Evolutionary conservation across 1,140 invertebrate genomes (phyloP).

Genomic region (Achroia grisella): DNA sequence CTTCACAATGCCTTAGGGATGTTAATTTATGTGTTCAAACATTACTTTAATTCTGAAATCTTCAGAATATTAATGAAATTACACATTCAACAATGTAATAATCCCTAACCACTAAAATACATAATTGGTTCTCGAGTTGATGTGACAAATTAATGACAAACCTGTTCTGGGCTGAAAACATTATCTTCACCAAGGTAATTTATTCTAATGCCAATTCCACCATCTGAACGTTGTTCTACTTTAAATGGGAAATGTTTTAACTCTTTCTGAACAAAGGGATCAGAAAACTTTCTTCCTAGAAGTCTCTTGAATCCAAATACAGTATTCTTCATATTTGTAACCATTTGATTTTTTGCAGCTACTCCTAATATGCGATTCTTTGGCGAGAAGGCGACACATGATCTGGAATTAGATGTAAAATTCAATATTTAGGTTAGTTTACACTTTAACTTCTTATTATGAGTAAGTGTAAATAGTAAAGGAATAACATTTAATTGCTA

Average conservation of each 20-base stretch:
- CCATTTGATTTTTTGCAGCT: slow-evolving; percentile 96
- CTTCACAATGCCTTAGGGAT: too few relatives aligned
- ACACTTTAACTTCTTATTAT: too few relatives aligned
- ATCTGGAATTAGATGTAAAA: too few relatives aligned
- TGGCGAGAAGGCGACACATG: slow-evolving; percentile 95
- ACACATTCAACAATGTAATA: too few relatives aligned
- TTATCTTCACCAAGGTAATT: slow-evolving; percentile 91
- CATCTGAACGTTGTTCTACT: slow-evolving; percentile 80
- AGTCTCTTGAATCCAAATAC: slow-evolving; percentile 95
- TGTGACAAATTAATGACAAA: slow-evolving; percentile 16
- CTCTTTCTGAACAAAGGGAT: slow-evolving; percentile 90
- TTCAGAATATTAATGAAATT: too few relatives aligned
- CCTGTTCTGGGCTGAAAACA: slow-evolving; percentile 93
- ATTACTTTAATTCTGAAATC: too few relatives aligned
- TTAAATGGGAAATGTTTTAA: slow-evolving; percentile 84
- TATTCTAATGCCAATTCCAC: slow-evolving; percentile 87
- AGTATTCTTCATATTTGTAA: slow-evolving; percentile 98
- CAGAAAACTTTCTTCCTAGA: slow-evolving; percentile 89
- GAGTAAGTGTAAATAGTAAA: too few relatives aligned
- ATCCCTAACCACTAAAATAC: too few relatives aligned
- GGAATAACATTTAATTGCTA: too few relatives aligned
- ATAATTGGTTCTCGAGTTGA: too few relatives aligned
- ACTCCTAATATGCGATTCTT: slow-evolving; percentile 95
- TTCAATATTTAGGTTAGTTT: neutral
- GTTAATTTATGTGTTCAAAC: too few relatives aligned